phyloP scores from a whole-genome alignment of 2,113 vertebrate genomes.

The Helogale parvula region DNA sequence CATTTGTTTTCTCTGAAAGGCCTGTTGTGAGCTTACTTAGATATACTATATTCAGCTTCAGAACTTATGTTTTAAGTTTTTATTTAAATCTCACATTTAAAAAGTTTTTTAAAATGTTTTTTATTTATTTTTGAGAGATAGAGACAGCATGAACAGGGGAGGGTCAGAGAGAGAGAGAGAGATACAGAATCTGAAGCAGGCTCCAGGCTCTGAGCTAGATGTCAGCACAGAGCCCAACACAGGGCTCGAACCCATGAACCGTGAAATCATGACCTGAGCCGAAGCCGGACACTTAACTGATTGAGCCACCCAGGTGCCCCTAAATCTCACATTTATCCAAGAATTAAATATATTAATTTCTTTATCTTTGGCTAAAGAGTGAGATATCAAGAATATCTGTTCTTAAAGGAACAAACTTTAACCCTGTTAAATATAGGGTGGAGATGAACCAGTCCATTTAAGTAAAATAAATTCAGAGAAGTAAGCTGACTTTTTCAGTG shows the following conservation, averaged over 20 bases:
- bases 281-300: too few relatives aligned
- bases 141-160: too few relatives aligned
- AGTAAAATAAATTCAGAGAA: constrained; percentile 27
- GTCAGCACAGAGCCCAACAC: too few relatives aligned
- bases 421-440: neutral
- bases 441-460: neutral
- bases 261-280: too few relatives aligned
- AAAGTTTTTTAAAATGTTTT: too few relatives aligned
- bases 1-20: neutral
- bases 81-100: neutral
- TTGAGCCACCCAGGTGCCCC: too few relatives aligned
- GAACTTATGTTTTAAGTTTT: neutral
- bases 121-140: too few relatives aligned
- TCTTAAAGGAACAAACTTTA: constrained; percentile 9
- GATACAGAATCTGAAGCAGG: too few relatives aligned
- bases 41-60: neutral
- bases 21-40: neutral
- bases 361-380: neutral
- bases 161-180: too few relatives aligned
- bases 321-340: neutral
- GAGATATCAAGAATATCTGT: neutral
- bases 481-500: neutral
- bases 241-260: too few relatives aligned
- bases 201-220: too few relatives aligned
- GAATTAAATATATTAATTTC: constrained; percentile 17